Evolutionary conservation across 2,888 invertebrate genomes (phyloP), one percentile per base, ranked within the genome.

Genomic region (Sinotaia quadrata): DNA sequence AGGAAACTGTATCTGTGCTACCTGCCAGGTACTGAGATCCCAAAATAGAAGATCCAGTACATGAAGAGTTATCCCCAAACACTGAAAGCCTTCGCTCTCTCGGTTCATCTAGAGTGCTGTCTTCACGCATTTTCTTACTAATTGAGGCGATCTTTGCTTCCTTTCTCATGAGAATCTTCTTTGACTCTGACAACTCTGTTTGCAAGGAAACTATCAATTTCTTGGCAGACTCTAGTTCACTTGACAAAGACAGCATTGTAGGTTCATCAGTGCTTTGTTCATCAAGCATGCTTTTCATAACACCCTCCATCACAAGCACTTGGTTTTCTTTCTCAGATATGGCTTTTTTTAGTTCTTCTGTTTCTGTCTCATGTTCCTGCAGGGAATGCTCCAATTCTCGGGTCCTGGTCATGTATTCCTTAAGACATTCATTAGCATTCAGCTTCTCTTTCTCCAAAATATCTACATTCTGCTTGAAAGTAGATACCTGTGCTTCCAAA

Each of bases 131-230:
- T 67, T 80, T 78, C 65, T 77, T 81, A 27, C 63, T 75, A 15
- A 76, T 56, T 49, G 78, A 76, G 5, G 75, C 74, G 57, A 80
- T 72, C 63, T 74, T 78, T 2, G 79, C 80, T 70, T 80, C 81
- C 54, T 76, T 76, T 27, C 80, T 74, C 67, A 79, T 80, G 33
- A 79, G 69, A 3, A 76, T 59, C 73, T 79, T 82, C 54, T 72
- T 68, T 4, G 72, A 47, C 18, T 68, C 67, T 41, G 65, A 18
- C 7, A 72, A 27, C 51, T 75, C 72, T 27, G 67, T 57, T 31
- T 34, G 68, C 15, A 72, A 36, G 0, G 61, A 59, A n/a, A 37
- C 34, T 29, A 51, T 63, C 24, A 67, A 44, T 31, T 24, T 33
- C 27, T 63, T 66, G 8, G 47, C 56, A 10, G 65, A 41, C 12